Conservation (phyloP, 2,113 vertebrate species). For the Anoplopoma fimbria region DNA sequence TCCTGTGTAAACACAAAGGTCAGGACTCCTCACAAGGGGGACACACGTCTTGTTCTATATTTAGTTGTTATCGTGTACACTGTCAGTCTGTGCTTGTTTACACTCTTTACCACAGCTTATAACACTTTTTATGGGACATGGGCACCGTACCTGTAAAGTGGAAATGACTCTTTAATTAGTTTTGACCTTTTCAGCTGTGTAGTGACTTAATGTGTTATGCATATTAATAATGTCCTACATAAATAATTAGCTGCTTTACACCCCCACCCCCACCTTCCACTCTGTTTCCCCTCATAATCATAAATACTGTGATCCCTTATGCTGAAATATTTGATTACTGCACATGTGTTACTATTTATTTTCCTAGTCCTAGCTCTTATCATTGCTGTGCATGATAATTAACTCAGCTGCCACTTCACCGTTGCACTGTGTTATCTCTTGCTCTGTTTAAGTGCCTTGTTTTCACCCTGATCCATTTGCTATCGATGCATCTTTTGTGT, state of each 20-base stretch:
- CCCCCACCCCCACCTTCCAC: background rate
- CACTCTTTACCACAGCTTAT: conserved; percentile 19
- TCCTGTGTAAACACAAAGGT: conserved; percentile 99
- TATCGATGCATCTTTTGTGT: background rate
- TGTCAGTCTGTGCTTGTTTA: conserved; percentile 24
- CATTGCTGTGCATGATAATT: conserved; percentile 1
- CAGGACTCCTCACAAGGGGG: conserved; percentile 3
- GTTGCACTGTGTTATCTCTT: conserved; percentile 17
- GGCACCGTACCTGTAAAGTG: background rate
- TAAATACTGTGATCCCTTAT: background rate
- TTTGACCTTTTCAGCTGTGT: background rate
- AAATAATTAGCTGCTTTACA: background rate
- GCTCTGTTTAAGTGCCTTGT: conserved; percentile 36
- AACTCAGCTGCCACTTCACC: background rate
- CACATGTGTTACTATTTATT: background rate
- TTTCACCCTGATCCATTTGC: conserved; percentile 27
- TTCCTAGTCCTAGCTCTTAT: conserved; percentile 9
- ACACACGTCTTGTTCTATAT: conserved; percentile 12
- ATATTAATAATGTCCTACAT: background rate
- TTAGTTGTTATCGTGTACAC: conserved; percentile 1
- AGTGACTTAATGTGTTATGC: background rate
- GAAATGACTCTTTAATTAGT: background rate
- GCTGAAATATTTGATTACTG: background rate
- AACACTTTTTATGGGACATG: conserved; percentile 22
- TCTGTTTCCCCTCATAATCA: background rate